Percentiles rank a stretch among this genome's conserved stretches.
These are phyloP conservation scores for Seriola quinqueradiata DNA, from an alignment of 2,113 vertebrate species.

Conservation along the genomic window DNA sequence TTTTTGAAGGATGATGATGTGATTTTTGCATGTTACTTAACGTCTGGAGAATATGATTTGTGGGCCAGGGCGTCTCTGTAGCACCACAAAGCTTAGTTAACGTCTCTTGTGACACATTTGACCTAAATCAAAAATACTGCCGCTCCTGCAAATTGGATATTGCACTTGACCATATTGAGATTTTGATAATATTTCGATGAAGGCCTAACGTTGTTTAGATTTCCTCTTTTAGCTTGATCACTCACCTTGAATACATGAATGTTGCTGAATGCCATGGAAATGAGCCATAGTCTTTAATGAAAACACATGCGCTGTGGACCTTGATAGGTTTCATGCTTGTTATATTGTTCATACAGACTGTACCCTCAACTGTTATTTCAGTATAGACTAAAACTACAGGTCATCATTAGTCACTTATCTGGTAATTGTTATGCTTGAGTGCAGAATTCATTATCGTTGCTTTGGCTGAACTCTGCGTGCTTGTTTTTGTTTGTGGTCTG, in stretches of 20 bases:
- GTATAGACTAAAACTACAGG: not conserved
- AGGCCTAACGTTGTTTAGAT: not conserved
- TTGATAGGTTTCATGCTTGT: not conserved
- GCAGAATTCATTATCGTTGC: not conserved
- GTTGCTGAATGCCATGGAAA: not conserved
- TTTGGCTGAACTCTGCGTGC: not conserved
- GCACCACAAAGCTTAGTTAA: too few relatives aligned
- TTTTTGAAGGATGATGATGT: too few relatives aligned
- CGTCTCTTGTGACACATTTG: too few relatives aligned
- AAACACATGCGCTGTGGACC: not conserved
- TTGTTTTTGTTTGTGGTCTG: conserved; percentile 23
- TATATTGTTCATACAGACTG: conserved; percentile 3
- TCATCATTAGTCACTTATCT: not conserved
- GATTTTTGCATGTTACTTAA: too few relatives aligned
- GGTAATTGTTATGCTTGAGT: conserved; percentile 4
- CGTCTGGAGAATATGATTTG: too few relatives aligned
- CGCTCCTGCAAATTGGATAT: too few relatives aligned
- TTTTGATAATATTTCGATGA: too few relatives aligned
- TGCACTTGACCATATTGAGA: too few relatives aligned
- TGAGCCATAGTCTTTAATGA: not conserved
- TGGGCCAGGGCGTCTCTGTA: too few relatives aligned
- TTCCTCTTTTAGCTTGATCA: not conserved
- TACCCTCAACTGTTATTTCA: not conserved
- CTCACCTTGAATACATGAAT: not conserved
- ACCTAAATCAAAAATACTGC: too few relatives aligned